Base-by-base conservation (phyloP, 1,140 invertebrate genomes). In the Tetramorium parvispinum region DNA sequence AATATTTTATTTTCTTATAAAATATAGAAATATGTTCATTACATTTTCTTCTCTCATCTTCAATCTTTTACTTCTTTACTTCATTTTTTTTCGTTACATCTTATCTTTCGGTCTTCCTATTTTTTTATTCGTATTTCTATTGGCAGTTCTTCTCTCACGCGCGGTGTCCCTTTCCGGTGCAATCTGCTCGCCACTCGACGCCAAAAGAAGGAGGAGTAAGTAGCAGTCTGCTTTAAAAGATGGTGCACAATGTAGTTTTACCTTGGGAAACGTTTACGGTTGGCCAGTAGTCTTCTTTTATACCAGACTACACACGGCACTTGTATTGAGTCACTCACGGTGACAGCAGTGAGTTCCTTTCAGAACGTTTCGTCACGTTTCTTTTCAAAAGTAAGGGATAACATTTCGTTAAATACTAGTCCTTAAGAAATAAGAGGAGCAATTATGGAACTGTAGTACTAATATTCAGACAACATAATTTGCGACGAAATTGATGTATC, bases 241-340 rank as follows among this genome's bases (percentile, higher is more conserved):
- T 83, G 73, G 21, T 65, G 57, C 40, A 85, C 83, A 85, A 85
- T 65, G 83, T 79, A 78, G 57, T 85, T 79, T 85, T 57, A 85
- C 46, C 75, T 65, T 65, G 73, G 59, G 24, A 85, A 85, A 85
- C 32, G 83, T 85, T 65, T 55, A 65, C 73, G 83, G 46, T 79
- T 79, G 59, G 71, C 46, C 21, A 11, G 68, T 46, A 75, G 53
- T 61, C 53, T 61, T 61, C 68, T 49, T 83, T 83, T 83, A 83
- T 83, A 75, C 13, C 10, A 27, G 63, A 70, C 53, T 49, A 46
- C 51, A 70, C 51, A 73, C 24, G 43, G 53, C 40, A 13, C 51
- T 75, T 40, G 18, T 73, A 83, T 83, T 73, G 79, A 75, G 68
- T 83, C 79, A 73, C 68, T 73, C n/a, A 46, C 18, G 16, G 27